Evolutionary conservation across 2,797 vertebrate species (phyloP), one percentile per base, ranked within the genome.

Genomic region (Scolopax bukidnonensis): DNA sequence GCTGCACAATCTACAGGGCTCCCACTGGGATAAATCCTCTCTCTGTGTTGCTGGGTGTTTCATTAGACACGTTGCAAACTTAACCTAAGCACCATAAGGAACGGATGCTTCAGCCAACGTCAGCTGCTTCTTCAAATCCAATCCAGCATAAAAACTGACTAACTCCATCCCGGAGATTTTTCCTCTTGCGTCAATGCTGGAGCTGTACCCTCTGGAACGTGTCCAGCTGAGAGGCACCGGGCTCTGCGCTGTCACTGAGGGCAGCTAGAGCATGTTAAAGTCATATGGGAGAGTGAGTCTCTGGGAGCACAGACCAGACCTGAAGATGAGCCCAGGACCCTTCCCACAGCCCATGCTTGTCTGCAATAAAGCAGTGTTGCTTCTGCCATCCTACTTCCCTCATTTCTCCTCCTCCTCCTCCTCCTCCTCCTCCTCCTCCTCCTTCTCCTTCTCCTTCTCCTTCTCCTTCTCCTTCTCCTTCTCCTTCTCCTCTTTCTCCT

Each of bases 41-140:
- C 59, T 30, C 56, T 38, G 28, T 7, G 12, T 36, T 67, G 48
- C 50, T 2, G 16, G 24, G 32, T 75, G 59, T 92, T 90, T 83
- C 53, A 70, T 15, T 3, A n/a, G 61, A 73, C 23, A 18, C 4
- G 3, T 75, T 76, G 50, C 74, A 92, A 76, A 94, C 61, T 57
- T 64, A 76, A 89, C 60, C 20, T 65, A 50, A 71, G 47, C 79
- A 57, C 71, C 45, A 63, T 77, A 92, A 92, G 76, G 86, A 93
- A 74, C 2, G 16, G 75, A 82, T 82, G 82, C 81, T 74, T 96
- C 78, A 81, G 87, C 48, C 8, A 8, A 93, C 2, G 16, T 95
- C 93, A 96, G 65, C 91, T 96, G 90, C 90, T 87, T 87, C 87
- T 90, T 93, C 86, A 53, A 84, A 90, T 65, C 67, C 88, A 92